phyloP scores from a whole-genome alignment of 1,140 invertebrate species.

The Diploscapter pachys region DNA sequence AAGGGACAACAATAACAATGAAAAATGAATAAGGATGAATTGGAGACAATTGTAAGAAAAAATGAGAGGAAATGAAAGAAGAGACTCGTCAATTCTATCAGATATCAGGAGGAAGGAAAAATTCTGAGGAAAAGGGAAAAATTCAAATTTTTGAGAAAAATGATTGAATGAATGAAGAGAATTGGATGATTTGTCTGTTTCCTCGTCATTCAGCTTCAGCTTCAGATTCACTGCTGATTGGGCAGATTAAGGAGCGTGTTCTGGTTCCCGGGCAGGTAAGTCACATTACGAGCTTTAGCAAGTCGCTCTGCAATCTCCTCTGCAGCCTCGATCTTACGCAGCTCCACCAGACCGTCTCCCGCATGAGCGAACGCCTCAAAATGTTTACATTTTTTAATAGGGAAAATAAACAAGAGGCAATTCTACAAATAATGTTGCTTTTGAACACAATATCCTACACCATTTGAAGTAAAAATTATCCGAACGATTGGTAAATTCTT shows the following conservation, averaged over 20 bases:
- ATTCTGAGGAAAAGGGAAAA: no score
- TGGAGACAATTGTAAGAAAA: no score
- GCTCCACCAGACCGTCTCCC: constrained; percentile 88
- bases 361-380: constrained; percentile 67
- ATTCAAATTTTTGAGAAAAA: no score
- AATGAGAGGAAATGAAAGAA: no score
- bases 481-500: no score
- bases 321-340: constrained; percentile 94
- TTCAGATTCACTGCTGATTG: constrained; percentile 38
- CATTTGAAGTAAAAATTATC: no score
- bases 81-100: no score
- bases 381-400: neutral
- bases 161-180: no score
- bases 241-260: constrained; percentile 86
- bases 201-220: no score
- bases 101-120: no score
- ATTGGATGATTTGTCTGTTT: no score
- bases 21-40: constrained; percentile 4
- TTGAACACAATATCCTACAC: no score
- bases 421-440: neutral
- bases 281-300: constrained; percentile 85
- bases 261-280: constrained; percentile 88
- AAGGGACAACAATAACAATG: neutral
- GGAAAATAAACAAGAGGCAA: constrained; percentile 67
- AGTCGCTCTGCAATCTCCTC: constrained; percentile 97